A percentile compares a stretch with the other conserved stretches of the same genome.
phyloP scores from a whole-genome alignment of 1,140 invertebrate species.

The Leptoteleia sp. region DNA sequence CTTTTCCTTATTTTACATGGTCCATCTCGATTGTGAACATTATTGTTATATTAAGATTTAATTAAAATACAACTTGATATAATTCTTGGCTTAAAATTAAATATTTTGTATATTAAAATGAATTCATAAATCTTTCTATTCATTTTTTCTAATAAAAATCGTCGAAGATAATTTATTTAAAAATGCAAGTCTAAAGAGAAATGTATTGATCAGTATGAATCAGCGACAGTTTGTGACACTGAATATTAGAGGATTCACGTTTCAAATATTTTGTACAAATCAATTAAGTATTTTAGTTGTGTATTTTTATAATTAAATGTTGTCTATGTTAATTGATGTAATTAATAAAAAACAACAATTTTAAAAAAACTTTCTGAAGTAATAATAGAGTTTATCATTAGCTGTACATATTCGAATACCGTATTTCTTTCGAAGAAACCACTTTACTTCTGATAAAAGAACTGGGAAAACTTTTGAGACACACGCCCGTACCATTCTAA shows the following conservation, averaged over 20 bases:
- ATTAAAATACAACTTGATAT: conserved; percentile 9
- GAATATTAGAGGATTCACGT: no score
- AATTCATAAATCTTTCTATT: no score
- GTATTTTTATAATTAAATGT: not conserved
- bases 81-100: not conserved
- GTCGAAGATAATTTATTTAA: no score
- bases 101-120: no score
- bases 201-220: no score
- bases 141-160: no score
- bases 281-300: no score
- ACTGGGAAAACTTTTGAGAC: conserved; percentile 75
- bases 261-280: no score
- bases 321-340: not conserved
- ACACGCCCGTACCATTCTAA: conserved; percentile 73
- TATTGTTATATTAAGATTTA: conserved; percentile 26
- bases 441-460: conserved; percentile 70
- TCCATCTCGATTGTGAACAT: conserved; percentile 56
- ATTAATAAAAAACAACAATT: not conserved
- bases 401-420: no score
- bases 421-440: conserved; percentile 70
- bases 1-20: conserved; percentile 57
- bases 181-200: no score
- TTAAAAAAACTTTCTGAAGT: conserved; percentile 8
- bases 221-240: no score
- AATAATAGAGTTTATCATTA: conserved; percentile 23